Base-by-base conservation (phyloP, 2,797 vertebrate species). In the Pangasius macronema region DNA sequence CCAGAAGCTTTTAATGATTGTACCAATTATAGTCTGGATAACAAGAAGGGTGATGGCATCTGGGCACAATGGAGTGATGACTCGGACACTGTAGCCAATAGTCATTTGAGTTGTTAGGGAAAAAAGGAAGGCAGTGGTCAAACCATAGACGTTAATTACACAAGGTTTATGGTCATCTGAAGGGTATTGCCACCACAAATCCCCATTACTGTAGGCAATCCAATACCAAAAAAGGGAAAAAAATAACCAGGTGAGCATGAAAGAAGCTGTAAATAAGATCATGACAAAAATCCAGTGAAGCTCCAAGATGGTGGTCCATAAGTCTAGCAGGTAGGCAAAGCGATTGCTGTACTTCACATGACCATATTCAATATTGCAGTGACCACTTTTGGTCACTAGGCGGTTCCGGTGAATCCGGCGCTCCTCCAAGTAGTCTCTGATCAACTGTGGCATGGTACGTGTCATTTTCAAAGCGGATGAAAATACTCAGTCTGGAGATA, bases 91-190 rank as follows among this genome's bases (percentile, higher is more conserved):
- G 0, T 99, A 99, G 0, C 98, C 99, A 0, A 99, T 97, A 18
- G 97, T 98, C n/a, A 97, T 97, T 91, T 99, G 98, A 1, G 98
- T 99, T 94, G 99, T 98, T 61, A 99, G 92, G 36, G 99, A 99
- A 94, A 96, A 99, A 8, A 99, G 96, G 90, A 99, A 99, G 0
- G 99, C 96, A 1, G 97, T 96, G 1, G 97, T 98, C 90, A 99
- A 92, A 83, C 97, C 97, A 0, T 93, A 92, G 80, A 99, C 96
- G 20, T 98, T 97, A 33, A 94, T 92, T 24, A 98, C 94, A 0
- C 99, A 99, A 0, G 96, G 95, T 0, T 86, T 95, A 83, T 97
- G 97, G 63, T 95, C 93, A 0, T 0, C 0, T 0, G 87, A 0
- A 0, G 93, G 95, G 9, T 90, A 88, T 89, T 96, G 96, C 96